Percentiles rank a stretch among this genome's conserved stretches.
These are phyloP conservation scores for Calcarius ornatus DNA, from an alignment of 2,113 vertebrate genomes.

Conservation along the genomic window DNA sequence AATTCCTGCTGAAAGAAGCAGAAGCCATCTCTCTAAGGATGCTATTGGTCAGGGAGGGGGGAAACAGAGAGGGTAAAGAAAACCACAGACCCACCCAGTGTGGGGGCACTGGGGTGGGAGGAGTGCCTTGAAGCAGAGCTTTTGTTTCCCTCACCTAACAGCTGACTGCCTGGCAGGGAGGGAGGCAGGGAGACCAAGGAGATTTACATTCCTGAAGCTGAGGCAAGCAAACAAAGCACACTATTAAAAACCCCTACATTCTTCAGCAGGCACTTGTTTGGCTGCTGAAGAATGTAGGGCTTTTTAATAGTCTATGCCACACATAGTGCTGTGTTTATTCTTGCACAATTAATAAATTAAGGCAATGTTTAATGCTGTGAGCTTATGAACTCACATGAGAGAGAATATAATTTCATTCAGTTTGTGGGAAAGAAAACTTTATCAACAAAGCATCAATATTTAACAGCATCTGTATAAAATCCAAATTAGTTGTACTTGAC, in stretches of 20 bases:
- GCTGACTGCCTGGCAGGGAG: background rate
- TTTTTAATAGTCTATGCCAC: too few relatives aligned
- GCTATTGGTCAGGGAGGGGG: accelerated
- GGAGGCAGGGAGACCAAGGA: background rate
- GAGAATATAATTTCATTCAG: background rate
- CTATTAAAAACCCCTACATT: conserved; percentile 55
- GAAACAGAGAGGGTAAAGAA: background rate
- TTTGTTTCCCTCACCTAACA: conserved; percentile 34
- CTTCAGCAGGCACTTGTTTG: conserved; percentile 40
- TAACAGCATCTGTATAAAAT: background rate
- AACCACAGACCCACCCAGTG: background rate
- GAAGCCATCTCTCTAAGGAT: background rate
- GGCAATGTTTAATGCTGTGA: conserved; percentile 9
- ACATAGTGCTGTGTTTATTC: conserved; percentile 23
- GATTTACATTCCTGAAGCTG: conserved; percentile 49
- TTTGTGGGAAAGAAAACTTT: background rate
- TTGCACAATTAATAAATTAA: conserved; percentile 34
- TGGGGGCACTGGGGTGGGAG: background rate
- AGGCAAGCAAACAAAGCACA: conserved; percentile 62
- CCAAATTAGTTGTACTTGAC: background rate
- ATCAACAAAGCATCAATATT: background rate
- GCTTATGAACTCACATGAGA: conserved; percentile 15
- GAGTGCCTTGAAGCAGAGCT: background rate
- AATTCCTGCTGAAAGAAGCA: background rate
- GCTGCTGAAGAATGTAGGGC: too few relatives aligned